phyloP scores from a whole-genome alignment of 2,797 vertebrate genomes.

The Sebastes steindachneri region DNA sequence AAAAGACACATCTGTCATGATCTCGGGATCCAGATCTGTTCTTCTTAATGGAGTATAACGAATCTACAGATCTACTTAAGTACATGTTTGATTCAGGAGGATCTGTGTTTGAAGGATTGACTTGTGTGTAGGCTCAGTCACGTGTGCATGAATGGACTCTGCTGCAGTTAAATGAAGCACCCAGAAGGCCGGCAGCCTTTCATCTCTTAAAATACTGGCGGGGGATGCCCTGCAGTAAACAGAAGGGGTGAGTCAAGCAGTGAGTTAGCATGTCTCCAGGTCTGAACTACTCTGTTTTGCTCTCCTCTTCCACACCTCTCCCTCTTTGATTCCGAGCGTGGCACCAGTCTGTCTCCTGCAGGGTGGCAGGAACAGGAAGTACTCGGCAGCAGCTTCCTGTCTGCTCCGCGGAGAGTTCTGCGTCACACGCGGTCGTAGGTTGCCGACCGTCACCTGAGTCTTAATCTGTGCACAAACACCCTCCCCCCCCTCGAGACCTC shows the following conservation, averaged over 20 bases:
- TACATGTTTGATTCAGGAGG: neutral
- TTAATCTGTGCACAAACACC: conserved; percentile 71
- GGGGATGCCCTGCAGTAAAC: conserved; percentile 56
- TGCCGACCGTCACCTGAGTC: conserved; percentile 74
- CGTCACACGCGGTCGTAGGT: conserved; percentile 67
- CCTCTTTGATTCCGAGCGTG: conserved; percentile 69
- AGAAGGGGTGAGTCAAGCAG: conserved; percentile 45
- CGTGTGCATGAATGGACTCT: conserved; percentile 12
- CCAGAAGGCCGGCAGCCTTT: conserved; percentile 43
- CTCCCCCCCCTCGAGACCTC: conserved; percentile 36
- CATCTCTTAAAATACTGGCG: conserved; percentile 62
- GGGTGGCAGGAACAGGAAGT: conserved; percentile 86
- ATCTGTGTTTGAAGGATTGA: neutral
- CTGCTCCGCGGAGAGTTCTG: conserved; percentile 71
- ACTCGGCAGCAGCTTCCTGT: conserved; percentile 85
- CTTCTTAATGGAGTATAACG: neutral
- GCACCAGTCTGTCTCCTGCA: conserved; percentile 87
- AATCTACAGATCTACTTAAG: no score
- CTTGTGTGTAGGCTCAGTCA: conserved; percentile 1
- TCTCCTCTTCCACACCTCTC: conserved; percentile 53
- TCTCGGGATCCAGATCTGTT: neutral
- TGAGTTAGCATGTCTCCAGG: conserved; percentile 59
- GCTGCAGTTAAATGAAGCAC: conserved; percentile 17
- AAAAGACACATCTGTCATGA: neutral
- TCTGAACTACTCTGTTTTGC: conserved; percentile 48